Evolutionary conservation across 1,140 invertebrate genomes (phyloP).

Genomic region (Pteromalus puparum): DNA sequence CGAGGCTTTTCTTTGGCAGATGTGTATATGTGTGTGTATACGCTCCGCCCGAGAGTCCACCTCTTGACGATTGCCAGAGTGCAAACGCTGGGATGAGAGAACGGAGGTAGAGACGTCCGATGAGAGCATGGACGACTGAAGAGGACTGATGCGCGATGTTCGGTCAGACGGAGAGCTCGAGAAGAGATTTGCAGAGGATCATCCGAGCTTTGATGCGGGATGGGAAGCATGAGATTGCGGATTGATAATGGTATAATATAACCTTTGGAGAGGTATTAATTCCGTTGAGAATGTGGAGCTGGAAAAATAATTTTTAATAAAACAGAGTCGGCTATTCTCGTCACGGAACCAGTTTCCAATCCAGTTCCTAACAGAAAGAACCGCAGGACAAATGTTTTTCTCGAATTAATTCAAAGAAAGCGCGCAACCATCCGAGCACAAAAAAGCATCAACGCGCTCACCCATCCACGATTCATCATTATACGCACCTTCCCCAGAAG

Average conservation of each 20-base stretch:
- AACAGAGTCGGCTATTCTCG: too few species aligned
- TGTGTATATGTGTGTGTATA: not conserved
- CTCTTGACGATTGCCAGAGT: conserved; percentile 21
- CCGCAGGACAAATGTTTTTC: not conserved
- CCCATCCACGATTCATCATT: not conserved
- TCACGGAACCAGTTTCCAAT: too few species aligned
- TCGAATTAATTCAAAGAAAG: not conserved
- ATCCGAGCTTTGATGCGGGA: not conserved
- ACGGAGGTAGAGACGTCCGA: not conserved
- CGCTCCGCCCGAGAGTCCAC: conserved; percentile 1
- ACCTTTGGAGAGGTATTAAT: not conserved
- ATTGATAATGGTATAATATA: not conserved
- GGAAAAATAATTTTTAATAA: too few species aligned
- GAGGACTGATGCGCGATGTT: not conserved
- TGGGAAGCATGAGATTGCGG: not conserved
- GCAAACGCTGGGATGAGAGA: not conserved
- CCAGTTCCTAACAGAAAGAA: not conserved
- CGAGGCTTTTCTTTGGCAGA: not conserved
- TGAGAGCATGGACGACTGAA: not conserved
- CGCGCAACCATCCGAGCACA: not conserved
- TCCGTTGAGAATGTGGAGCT: not conserved
- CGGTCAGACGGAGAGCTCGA: not conserved
- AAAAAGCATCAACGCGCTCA: not conserved
- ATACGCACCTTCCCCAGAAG: not conserved
- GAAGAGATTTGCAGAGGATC: not conserved